Evolutionary conservation across 2,797 vertebrate genomes (phyloP).

Genomic region (Poeciliopsis paucimaculata): DNA sequence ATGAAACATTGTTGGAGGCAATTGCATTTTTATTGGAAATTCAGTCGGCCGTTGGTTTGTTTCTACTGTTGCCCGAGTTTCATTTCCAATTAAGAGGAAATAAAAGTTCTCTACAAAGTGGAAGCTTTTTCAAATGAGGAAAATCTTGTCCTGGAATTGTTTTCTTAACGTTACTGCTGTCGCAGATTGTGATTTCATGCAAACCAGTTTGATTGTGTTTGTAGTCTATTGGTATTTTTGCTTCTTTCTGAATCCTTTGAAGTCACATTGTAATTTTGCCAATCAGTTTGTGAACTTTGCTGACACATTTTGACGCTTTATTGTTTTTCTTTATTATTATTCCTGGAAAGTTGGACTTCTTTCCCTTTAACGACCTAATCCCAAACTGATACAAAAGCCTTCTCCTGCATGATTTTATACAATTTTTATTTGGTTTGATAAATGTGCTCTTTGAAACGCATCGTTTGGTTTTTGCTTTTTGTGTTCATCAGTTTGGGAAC

Average conservation of each 20-base stretch:
- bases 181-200: conserved; percentile 79
- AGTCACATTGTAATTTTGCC: conserved; percentile 76
- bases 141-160: conserved; percentile 64
- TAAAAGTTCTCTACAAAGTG: conserved; percentile 61
- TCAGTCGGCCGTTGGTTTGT: conserved; percentile 65
- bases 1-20: conserved; percentile 69
- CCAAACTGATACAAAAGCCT: conserved; percentile 77
- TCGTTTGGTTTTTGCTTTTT: conserved; percentile 60
- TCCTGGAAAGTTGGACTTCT: conserved; percentile 64
- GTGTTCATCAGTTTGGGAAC: conserved; percentile 77
- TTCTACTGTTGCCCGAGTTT: conserved; percentile 69
- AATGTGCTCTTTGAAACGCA: conserved; percentile 70
- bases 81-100: conserved; percentile 76
- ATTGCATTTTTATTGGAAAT: conserved; percentile 78
- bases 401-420: conserved; percentile 82
- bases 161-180: conserved; percentile 65
- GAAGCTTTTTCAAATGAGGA: conserved; percentile 60
- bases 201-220: conserved; percentile 78
- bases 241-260: conserved; percentile 75
- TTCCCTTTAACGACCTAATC: conserved; percentile 80
- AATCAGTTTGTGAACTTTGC: conserved; percentile 74
- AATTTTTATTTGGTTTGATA: conserved; percentile 70
- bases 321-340: conserved; percentile 41
- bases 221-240: conserved; percentile 76
- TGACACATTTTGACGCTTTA: conserved; percentile 60